Conservation (phyloP, 2,888 invertebrate genomes). For the Lycocerus yunnanus region DNA sequence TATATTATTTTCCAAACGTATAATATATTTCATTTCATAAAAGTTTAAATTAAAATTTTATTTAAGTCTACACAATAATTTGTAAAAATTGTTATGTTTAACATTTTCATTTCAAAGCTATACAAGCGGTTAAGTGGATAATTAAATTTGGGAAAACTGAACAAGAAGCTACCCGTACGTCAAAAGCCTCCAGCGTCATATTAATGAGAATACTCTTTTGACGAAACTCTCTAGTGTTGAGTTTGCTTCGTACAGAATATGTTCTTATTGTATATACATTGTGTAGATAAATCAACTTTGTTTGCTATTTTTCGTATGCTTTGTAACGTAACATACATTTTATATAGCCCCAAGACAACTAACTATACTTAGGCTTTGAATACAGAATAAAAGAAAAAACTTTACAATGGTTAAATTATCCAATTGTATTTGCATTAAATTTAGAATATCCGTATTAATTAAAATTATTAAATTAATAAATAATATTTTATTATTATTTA, state of each 20-base stretch:
- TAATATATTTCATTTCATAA: neutral
- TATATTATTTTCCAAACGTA: too few species aligned
- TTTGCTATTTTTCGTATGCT: constrained; percentile 46
- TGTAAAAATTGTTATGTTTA: constrained; percentile 19
- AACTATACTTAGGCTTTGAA: neutral
- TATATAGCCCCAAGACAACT: constrained; percentile 47
- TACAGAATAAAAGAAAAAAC: neutral
- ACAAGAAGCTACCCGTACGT: constrained; percentile 21
- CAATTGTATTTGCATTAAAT: neutral
- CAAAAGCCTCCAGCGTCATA: constrained; percentile 45
- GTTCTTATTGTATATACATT: constrained; percentile 52
- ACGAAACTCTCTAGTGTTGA: constrained; percentile 37
- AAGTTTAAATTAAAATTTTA: neutral
- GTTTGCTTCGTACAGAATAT: constrained; percentile 48
- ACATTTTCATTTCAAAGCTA: constrained; percentile 19
- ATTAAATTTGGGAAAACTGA: constrained; percentile 42
- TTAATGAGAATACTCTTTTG: constrained; percentile 50
- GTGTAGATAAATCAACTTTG: constrained; percentile 48
- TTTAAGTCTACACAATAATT: neutral
- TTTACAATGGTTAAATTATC: neutral
- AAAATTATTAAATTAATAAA: too few species aligned
- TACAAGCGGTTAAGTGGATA: constrained; percentile 41
- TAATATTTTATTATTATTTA: neutral
- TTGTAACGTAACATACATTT: constrained; percentile 48
- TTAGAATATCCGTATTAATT: neutral